Evolutionary conservation across 2,888 invertebrate genomes (phyloP).

Genomic region (Nowickia ferox): DNA sequence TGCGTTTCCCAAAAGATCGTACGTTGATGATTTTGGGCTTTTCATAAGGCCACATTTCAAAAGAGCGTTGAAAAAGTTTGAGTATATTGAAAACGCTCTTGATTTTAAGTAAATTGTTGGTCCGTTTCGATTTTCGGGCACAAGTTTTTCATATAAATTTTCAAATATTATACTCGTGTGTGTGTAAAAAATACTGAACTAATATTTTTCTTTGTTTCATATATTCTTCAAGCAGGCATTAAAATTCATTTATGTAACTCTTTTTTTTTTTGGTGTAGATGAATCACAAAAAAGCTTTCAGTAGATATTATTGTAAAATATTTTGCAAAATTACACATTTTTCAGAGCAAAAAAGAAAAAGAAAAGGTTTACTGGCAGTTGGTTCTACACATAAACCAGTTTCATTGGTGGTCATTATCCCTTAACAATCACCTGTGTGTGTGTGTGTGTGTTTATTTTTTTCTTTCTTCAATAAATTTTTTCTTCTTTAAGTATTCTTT

Average conservation of each 20-base stretch:
- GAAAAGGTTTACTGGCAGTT: conserved; percentile 15
- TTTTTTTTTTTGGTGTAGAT: neutral
- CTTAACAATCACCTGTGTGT: conserved; percentile 66
- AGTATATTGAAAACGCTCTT: too few relatives aligned
- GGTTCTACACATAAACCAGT: conserved; percentile 58
- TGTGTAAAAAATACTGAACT: too few relatives aligned
- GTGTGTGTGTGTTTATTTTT: conserved; percentile 1
- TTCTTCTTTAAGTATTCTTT: conserved; percentile 34
- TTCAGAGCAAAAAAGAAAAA: neutral
- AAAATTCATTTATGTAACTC: neutral
- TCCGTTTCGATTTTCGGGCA: too few relatives aligned
- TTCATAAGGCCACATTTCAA: too few relatives aligned
- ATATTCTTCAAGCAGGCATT: neutral
- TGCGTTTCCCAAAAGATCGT: too few relatives aligned
- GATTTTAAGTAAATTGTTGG: too few relatives aligned
- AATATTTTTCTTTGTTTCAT: neutral
- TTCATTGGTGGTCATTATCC: conserved; percentile 65
- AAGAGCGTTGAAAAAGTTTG: too few relatives aligned
- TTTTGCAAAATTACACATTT: conserved; percentile 39
- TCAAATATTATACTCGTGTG: too few relatives aligned
- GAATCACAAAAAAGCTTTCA: conserved; percentile 2
- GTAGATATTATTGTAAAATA: conserved; percentile 24
- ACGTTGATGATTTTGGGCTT: too few relatives aligned
- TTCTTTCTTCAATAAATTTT: conserved; percentile 2
- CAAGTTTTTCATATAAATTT: too few relatives aligned